Conservation (phyloP, 2,888 invertebrate species). For the Cephalotes varians region DNA sequence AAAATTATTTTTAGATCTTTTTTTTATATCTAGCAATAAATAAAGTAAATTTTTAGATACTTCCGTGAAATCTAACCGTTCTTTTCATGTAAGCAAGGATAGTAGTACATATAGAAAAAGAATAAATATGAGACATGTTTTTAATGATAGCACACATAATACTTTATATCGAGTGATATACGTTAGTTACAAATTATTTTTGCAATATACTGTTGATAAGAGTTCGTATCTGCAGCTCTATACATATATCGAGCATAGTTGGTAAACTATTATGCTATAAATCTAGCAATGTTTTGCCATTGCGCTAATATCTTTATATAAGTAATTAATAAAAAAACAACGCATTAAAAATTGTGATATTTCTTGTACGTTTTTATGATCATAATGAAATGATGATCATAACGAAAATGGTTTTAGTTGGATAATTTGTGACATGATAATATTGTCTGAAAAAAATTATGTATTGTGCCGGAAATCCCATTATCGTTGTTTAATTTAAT, state of each 20-base stretch:
- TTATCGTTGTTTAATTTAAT: not conserved
- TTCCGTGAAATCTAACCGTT: too few relatives aligned
- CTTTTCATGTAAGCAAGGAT: not conserved
- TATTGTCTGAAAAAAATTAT: not conserved
- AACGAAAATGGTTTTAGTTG: not conserved
- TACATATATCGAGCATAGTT: not conserved
- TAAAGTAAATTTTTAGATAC: too few relatives aligned
- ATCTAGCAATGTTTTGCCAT: not conserved
- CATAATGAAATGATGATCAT: not conserved
- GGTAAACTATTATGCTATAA: not conserved
- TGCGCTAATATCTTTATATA: not conserved
- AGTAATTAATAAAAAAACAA: not conserved
- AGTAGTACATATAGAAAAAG: not conserved
- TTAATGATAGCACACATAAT: conserved; percentile 5
- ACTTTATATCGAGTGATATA: not conserved
- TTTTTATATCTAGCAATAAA: too few relatives aligned
- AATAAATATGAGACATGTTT: not conserved
- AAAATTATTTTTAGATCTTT: too few relatives aligned
- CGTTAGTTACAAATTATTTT: conserved; percentile 6
- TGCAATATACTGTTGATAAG: conserved; percentile 2
- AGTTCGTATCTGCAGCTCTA: not conserved
- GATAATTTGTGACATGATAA: not conserved
- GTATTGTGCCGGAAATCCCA: not conserved
- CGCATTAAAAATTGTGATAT: not conserved
- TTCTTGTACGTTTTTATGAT: not conserved